A percentile compares a stretch with the other conserved stretches of the same genome.
Evolutionary conservation across 2,888 invertebrate genomes (phyloP).

Genomic region (Hesperia comma): DNA sequence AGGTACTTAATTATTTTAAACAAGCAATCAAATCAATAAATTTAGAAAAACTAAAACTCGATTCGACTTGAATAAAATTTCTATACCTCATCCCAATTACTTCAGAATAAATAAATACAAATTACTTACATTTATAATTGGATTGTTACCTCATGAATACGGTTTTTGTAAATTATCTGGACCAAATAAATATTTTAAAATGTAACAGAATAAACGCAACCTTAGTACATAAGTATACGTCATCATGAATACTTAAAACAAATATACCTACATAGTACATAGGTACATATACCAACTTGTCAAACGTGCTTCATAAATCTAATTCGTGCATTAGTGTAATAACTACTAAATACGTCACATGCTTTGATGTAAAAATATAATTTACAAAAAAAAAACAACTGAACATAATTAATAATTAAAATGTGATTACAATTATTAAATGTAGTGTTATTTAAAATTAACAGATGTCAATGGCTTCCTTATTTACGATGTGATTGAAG

Average conservation of each 20-base stretch:
- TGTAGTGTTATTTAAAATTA: neutral
- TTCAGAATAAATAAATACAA: too few species aligned
- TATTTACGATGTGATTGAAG: neutral
- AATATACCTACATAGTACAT: too few species aligned
- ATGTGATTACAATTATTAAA: neutral
- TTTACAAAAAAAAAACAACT: neutral
- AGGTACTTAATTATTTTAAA: too few species aligned
- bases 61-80: too few species aligned
- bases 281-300: neutral
- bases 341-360: neutral
- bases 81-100: too few species aligned
- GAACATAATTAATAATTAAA: neutral
- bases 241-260: neutral
- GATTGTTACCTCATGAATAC: too few species aligned
- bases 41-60: too few species aligned
- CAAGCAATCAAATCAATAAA: too few species aligned
- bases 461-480: neutral
- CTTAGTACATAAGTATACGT: neutral
- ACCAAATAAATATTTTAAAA: neutral
- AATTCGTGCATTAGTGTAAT: conserved; percentile 10
- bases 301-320: conserved; percentile 6
- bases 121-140: too few species aligned
- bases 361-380: neutral
- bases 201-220: neutral
- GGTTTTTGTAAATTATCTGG: too few species aligned